A percentile compares a stretch with the other conserved stretches of the same genome.
phyloP scores from a whole-genome alignment of 2,797 vertebrate species.

The Stomatorhinus walkeri region DNA sequence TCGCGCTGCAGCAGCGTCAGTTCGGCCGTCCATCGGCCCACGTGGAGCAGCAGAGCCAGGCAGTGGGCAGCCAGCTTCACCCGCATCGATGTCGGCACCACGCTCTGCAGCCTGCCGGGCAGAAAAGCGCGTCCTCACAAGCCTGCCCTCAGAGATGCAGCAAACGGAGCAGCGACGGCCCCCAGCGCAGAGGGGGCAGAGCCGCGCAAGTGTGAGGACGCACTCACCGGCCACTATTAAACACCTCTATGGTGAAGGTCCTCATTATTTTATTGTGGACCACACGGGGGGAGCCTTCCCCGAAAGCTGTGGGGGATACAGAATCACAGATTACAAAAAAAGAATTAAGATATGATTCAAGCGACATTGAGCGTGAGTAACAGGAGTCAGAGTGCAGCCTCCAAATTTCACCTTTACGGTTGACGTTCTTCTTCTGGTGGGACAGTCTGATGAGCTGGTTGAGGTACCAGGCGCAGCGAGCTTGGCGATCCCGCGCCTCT shows the following conservation, averaged over 20 bases:
- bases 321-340: neutral
- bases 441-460: constrained; percentile 70
- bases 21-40: constrained; percentile 70
- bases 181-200: neutral
- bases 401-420: constrained; percentile 70
- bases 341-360: neutral
- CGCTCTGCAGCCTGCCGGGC: constrained; percentile 63
- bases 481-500: constrained; percentile 57
- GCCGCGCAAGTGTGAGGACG: neutral
- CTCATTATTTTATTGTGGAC: constrained; percentile 72
- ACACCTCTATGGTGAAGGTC: constrained; percentile 75
- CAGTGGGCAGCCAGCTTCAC: constrained; percentile 72
- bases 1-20: constrained; percentile 81
- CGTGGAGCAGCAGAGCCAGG: constrained; percentile 79
- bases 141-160: neutral
- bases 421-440: constrained; percentile 54
- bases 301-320: constrained; percentile 54
- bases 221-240: constrained; percentile 73
- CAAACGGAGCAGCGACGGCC: neutral
- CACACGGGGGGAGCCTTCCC: constrained; percentile 70
- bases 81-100: constrained; percentile 74
- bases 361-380: neutral
- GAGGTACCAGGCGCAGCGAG: constrained; percentile 77
- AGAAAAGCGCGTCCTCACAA: neutral
- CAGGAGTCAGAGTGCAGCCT: neutral